Conservation (phyloP, 2,888 invertebrate genomes). For the Meta bourneti region DNA sequence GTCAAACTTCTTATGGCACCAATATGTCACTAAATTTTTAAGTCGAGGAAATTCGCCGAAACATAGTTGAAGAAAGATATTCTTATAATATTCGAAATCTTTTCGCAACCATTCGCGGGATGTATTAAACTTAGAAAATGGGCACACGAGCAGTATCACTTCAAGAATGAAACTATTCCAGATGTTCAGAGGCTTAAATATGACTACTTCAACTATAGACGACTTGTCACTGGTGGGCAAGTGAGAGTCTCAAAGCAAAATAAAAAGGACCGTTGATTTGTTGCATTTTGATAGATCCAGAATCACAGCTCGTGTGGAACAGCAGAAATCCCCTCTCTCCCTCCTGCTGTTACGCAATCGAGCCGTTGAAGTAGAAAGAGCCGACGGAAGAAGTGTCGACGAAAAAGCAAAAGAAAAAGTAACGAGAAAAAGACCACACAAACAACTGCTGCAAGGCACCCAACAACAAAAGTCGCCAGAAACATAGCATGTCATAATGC, state of each 20-base stretch:
- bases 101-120: too few relatives aligned
- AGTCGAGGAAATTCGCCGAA: too few relatives aligned
- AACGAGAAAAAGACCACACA: background rate
- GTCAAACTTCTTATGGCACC: too few relatives aligned
- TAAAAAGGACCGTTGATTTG: constrained; percentile 26
- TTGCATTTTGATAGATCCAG: constrained; percentile 52
- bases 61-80: too few relatives aligned
- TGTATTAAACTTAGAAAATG: too few relatives aligned
- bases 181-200: background rate
- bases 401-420: constrained; percentile 24
- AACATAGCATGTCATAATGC: constrained; percentile 61
- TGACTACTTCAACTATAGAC: background rate
- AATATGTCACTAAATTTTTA: too few relatives aligned
- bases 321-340: constrained; percentile 9
- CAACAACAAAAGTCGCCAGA: background rate
- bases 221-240: background rate
- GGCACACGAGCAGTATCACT: background rate
- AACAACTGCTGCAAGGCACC: constrained; percentile 10
- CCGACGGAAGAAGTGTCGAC: background rate
- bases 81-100: too few relatives aligned
- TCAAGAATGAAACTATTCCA: background rate
- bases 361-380: constrained; percentile 7
- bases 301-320: constrained; percentile 18
- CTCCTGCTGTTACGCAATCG: constrained; percentile 39
- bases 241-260: background rate